phyloP scores from a whole-genome alignment of 2,888 invertebrate species.

The Syritta pipiens region DNA sequence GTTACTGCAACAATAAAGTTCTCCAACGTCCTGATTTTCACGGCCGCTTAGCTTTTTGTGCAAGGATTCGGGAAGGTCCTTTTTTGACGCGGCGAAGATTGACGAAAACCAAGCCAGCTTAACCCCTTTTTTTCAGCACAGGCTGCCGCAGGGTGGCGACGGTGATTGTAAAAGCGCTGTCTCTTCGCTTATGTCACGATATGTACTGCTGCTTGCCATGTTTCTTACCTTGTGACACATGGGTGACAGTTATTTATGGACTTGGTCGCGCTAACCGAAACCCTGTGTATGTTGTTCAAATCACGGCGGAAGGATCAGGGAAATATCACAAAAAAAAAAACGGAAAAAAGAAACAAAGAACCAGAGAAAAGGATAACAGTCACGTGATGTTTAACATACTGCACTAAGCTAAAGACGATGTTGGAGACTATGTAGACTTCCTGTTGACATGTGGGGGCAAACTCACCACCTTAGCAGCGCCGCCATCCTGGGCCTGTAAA shows the following conservation, averaged over 20 bases:
- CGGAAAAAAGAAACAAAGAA: slow-evolving; percentile 15
- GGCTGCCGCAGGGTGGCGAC: background rate
- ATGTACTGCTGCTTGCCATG: slow-evolving; percentile 65
- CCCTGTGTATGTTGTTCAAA: slow-evolving; percentile 56
- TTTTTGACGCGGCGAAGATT: background rate
- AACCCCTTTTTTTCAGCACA: slow-evolving; percentile 38
- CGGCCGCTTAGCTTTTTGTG: slow-evolving; percentile 51
- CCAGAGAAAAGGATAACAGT: slow-evolving; percentile 50
- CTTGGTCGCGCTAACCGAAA: slow-evolving; percentile 53
- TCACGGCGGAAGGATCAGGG: slow-evolving; percentile 44
- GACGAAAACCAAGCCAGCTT: slow-evolving; percentile 21
- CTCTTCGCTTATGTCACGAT: slow-evolving; percentile 61
- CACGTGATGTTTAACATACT: slow-evolving; percentile 65
- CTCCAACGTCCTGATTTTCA: slow-evolving; percentile 68
- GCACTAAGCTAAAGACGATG: slow-evolving; percentile 60
- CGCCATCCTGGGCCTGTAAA: background rate
- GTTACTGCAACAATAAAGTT: slow-evolving; percentile 59
- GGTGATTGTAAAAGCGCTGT: slow-evolving; percentile 62
- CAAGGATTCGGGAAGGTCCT: background rate
- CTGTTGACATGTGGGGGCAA: slow-evolving; percentile 51
- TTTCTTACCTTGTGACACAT: slow-evolving; percentile 69
- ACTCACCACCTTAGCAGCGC: background rate
- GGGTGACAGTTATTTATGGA: slow-evolving; percentile 69
- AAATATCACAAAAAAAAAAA: background rate
- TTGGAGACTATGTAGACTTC: slow-evolving; percentile 64